Conservation (phyloP, 2,113 vertebrate genomes). For the Setophaga kirtlandii region DNA sequence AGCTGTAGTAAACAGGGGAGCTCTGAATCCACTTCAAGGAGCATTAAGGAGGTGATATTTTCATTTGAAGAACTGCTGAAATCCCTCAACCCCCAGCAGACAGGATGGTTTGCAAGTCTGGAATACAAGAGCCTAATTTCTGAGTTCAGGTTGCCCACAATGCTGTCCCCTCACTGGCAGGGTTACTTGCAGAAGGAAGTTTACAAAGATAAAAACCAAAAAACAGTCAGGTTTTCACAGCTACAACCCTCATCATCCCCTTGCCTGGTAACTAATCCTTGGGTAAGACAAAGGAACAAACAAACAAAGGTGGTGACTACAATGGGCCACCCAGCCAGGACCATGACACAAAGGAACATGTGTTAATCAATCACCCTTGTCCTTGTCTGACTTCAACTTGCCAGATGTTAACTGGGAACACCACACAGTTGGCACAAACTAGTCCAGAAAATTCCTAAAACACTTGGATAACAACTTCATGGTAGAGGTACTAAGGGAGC, state of each 20-base stretch:
- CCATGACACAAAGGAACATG: not conserved
- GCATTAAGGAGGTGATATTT: not conserved
- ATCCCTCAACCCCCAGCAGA: not conserved
- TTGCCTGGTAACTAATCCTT: not conserved
- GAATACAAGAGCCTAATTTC: not conserved
- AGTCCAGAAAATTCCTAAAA: not conserved
- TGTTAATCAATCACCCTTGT: not conserved
- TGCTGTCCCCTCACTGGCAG: accelerated
- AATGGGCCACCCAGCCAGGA: not conserved
- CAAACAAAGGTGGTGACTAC: not conserved
- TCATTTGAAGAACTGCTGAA: not conserved
- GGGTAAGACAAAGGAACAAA: not conserved
- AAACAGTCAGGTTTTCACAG: not conserved
- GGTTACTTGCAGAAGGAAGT: not conserved
- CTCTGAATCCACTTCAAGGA: not conserved
- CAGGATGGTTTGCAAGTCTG: not conserved
- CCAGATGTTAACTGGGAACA: not conserved
- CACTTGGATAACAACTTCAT: not conserved
- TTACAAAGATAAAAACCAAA: not conserved
- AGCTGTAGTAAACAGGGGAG: not conserved
- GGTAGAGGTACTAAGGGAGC: not conserved
- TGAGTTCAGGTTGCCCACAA: accelerated
- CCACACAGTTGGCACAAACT: not conserved
- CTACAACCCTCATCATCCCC: not conserved
- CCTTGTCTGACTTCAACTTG: not conserved